These are phyloP conservation scores for Acanthisitta chloris DNA, from an alignment of 2,113 vertebrate species.

Conservation along the genomic window DNA sequence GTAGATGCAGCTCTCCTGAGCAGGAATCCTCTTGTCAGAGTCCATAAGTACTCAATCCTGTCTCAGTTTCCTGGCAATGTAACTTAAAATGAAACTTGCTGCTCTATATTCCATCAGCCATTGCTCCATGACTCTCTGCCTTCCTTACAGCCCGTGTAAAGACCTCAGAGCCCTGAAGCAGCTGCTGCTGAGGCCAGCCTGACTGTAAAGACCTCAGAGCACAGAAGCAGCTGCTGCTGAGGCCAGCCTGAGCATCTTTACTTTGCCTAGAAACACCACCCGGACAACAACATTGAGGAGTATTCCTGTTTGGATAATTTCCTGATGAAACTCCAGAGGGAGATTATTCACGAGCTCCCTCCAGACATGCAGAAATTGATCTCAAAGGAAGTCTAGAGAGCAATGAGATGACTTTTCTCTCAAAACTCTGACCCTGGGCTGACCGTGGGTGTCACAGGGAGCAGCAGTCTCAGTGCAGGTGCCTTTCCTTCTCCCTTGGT, in stretches of 20 bases:
- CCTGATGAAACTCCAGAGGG: neutral
- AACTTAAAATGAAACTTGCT: neutral
- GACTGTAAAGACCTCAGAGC: neutral
- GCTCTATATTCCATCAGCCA: neutral
- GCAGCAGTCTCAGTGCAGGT: neutral
- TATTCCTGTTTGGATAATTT: neutral
- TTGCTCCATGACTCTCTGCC: neutral
- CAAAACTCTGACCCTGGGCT: neutral
- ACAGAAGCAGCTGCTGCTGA: neutral
- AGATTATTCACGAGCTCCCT: neutral
- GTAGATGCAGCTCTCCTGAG: neutral
- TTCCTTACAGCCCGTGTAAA: neutral
- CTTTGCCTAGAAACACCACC: neutral
- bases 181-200: neutral
- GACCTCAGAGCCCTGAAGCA: neutral
- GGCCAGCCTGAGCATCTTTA: neutral
- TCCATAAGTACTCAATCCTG: neutral
- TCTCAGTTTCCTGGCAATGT: neutral
- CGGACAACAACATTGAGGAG: neutral
- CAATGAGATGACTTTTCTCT: neutral
- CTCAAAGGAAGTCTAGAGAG: neutral
- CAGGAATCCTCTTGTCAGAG: neutral
- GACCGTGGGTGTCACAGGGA: neutral
- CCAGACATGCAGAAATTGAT: rapidly evolving
- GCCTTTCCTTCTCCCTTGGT: neutral